Conservation (phyloP, 2,888 invertebrate species). For the Parasteatoda lunata region DNA sequence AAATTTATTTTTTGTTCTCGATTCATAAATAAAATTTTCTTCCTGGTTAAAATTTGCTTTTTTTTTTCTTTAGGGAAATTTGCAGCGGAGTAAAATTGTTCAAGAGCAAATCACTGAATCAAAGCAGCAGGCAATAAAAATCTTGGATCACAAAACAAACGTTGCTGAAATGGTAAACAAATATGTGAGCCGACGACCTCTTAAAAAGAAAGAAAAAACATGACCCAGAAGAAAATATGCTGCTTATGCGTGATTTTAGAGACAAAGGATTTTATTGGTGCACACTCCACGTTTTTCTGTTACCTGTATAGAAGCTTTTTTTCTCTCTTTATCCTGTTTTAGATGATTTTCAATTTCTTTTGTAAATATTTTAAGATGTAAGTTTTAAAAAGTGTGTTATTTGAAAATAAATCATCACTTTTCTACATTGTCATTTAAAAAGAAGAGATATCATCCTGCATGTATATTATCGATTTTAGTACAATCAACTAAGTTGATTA, state of each 20-base stretch:
- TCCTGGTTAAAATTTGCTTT: too few relatives aligned
- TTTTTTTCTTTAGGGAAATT: constrained; percentile 83
- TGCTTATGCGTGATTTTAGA: constrained; percentile 20
- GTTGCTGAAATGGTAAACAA: constrained; percentile 91
- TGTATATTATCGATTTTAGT: too few relatives aligned
- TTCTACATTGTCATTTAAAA: not conserved
- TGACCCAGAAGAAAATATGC: constrained; percentile 50
- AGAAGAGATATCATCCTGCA: too few relatives aligned
- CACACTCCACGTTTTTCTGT: constrained; percentile 41
- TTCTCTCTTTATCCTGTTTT: constrained; percentile 48
- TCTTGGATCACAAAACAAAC: constrained; percentile 91
- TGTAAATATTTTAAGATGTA: constrained; percentile 56
- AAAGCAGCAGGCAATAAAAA: constrained; percentile 88
- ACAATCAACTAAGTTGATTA: too few relatives aligned
- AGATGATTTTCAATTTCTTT: constrained; percentile 34
- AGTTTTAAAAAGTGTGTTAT: constrained; percentile 40
- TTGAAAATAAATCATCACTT: not conserved
- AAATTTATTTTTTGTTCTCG: too few relatives aligned
- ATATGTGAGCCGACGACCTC: constrained; percentile 92
- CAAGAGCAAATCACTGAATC: constrained; percentile 94
- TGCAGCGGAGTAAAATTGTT: constrained; percentile 93
- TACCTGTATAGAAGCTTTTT: constrained; percentile 43
- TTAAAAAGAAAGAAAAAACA: constrained; percentile 86
- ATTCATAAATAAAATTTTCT: too few relatives aligned
- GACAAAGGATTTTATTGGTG: constrained; percentile 22